Evolutionary conservation across 2,888 invertebrate species (phyloP), one percentile per base, ranked within the genome.

Genomic region (Drosophila longiperda): DNA sequence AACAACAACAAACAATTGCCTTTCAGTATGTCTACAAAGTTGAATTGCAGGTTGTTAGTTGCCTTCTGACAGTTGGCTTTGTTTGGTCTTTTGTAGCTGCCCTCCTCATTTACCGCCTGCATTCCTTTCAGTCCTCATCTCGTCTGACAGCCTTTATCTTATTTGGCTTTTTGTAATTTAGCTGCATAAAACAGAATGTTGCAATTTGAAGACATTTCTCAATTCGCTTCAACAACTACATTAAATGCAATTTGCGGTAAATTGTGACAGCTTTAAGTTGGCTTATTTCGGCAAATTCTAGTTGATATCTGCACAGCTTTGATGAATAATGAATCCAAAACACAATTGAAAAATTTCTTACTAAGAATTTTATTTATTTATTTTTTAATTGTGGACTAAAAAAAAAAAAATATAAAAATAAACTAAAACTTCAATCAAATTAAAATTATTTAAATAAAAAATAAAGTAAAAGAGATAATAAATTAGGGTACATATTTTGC

Each of bases 11-110:
- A 62, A 67, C 69, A 70, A 75, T 48, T 63, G 87, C 87, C 85
- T 75, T 23, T 81, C 71, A 70, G 90, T 75, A 70, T 80, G 90
- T 85, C 85, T 89, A 88, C 83, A 83, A 88, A 85, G 90, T 85
- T 85, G 83, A 86, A 88, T 72, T 87, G 86, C 88, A 85, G 83
- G 85, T 89, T 85, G 82, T 70, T 71, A 82, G 80, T 66, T 80
- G 74, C 67, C 67, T 63, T 66, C 73, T 83, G 72, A 64, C 71
- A 71, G 53, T 66, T 66, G 52, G 67, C 67, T 69, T 76, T 67
- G 60, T 78, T 68, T 34, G 34, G n/a, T 48, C 45, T 48, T 66
- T 63, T 67, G 54, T 66, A 66, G 23, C 60, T 33, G 20, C 38
- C 45, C 36, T 29, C 33, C 5, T 29, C 29, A 6, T 29, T 26